A percentile compares a stretch with the other conserved stretches of the same genome.
phyloP scores from a whole-genome alignment of 2,113 vertebrate species.

The Chaetops frenatus region DNA sequence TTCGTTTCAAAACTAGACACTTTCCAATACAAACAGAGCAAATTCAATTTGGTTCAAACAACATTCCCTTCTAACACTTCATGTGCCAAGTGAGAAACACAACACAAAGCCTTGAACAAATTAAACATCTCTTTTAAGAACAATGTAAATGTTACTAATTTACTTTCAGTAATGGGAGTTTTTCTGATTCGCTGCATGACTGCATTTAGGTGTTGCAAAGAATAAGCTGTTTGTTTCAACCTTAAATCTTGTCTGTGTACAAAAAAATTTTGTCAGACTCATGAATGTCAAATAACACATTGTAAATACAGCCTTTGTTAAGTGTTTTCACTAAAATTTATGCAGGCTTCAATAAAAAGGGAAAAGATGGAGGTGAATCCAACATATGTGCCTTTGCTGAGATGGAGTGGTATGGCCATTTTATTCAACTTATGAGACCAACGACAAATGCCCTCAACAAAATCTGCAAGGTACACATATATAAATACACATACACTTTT shows the following conservation, averaged over 20 bases:
- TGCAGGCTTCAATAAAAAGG: not conserved
- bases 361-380: not conserved
- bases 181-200: not conserved
- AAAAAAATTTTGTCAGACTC: not conserved
- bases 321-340: not conserved
- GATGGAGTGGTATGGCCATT: fast-evolving
- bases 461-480: not conserved
- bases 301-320: not conserved
- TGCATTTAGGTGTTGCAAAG: not conserved
- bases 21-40: constrained; percentile 21
- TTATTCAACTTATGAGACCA: not conserved
- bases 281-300: not conserved
- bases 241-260: not conserved
- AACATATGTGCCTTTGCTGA: not conserved
- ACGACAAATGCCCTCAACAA: not conserved
- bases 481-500: not conserved
- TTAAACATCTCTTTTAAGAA: not conserved
- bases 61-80: not conserved
- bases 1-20: constrained; percentile 23
- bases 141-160: not conserved
- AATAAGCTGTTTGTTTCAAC: not conserved
- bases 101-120: not conserved
- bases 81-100: not conserved
- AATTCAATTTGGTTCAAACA: constrained; percentile 30
- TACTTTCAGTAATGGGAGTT: not conserved